Percentiles rank a stretch among this genome's conserved stretches.
Conservation (phyloP, 2,113 vertebrate genomes). For the Lutjanus erythropterus region DNA sequence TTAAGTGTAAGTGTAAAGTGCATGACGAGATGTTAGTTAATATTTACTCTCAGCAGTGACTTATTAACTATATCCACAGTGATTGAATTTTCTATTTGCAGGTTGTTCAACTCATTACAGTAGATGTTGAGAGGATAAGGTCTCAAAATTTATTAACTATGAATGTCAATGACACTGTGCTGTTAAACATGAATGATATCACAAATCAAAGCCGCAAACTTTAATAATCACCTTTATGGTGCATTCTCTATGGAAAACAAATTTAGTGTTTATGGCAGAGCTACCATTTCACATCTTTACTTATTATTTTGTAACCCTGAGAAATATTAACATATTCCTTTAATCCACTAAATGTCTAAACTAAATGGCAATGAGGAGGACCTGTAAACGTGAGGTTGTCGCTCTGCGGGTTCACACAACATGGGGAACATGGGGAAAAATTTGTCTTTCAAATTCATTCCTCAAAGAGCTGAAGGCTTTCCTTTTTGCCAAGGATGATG, state of each 20-base stretch:
- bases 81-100: neutral
- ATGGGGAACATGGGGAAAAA: neutral
- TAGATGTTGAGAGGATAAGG: neutral
- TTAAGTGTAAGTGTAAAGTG: constrained; percentile 10
- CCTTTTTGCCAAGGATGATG: neutral
- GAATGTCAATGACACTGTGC: neutral
- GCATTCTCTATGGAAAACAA: neutral
- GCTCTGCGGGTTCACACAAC: neutral
- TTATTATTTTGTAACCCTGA: neutral
- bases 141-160: neutral
- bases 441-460: neutral
- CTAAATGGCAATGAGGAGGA: neutral
- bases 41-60: neutral
- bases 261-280: neutral
- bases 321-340: neutral
- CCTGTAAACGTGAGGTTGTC: neutral
- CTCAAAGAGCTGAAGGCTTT: neutral
- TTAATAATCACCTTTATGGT: neutral
- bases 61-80: neutral
- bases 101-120: neutral
- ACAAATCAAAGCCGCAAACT: neutral
- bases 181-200: too few relatives aligned
- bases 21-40: neutral
- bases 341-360: neutral
- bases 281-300: neutral